Evolutionary conservation across 2,888 invertebrate species (phyloP), one percentile per base, ranked within the genome.

Genomic region (Amorpha juglandis): DNA sequence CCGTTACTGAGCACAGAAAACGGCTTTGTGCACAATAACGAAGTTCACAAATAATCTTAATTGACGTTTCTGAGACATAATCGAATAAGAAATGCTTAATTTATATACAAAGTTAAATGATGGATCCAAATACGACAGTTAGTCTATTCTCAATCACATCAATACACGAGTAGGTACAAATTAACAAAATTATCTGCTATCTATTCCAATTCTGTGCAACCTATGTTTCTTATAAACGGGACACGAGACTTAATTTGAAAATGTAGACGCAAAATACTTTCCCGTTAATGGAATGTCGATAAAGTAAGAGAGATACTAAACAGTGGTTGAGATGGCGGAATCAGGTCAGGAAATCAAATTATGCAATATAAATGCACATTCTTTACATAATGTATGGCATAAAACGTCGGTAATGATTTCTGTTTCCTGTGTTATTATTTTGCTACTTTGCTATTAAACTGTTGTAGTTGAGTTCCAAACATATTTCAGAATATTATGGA

Each of bases 321-420:
- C 19, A 12, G 42, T 42, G 68, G 67, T 71, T 67, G 53, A 73
- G 69, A 69, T 55, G 65, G 38, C 64, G 68, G 53, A 67, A 58
- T 67, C 50, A 45, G 63, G 42, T 42, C 55, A 50, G 21, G 16
- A 62, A 62, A 50, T 53, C 27, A 16, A 21, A 53, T 51, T 64
- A 52, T 45, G 16, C 19, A 38, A 58, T 55, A 55, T 38, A 7
- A 19, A 68, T 64, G 53, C 64, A 66, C 48, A 62, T 53, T 63
- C 21, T 63, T 38, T 8, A 16, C 38, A n/a, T n/a, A 33, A n/a
- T 35, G n/a, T n/a, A n/a, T 33, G n/a, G 14, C 53, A 35, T 53
- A n/a, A 35, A 35, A 35, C 53, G 33, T 35, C 53, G 14, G 53
- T 53, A 53, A 53, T 53, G 35, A n/a, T 14, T 7, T 53, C 33